Conservation (phyloP, 2,888 invertebrate genomes). For the Troides aeacus region DNA sequence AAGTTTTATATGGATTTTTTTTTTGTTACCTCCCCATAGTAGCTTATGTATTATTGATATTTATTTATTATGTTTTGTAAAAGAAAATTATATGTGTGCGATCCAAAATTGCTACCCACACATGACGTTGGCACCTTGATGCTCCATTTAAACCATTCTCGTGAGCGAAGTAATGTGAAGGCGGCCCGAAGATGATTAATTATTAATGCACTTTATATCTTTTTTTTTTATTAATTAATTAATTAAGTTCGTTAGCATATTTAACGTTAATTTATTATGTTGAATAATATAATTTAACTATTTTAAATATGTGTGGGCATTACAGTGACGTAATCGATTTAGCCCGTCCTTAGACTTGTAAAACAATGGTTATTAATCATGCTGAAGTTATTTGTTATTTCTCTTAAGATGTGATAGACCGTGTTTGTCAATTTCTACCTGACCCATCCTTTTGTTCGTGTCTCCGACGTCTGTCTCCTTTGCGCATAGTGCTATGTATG, state of each 20-base stretch:
- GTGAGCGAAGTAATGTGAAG: slow-evolving; percentile 5
- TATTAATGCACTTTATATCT: slow-evolving; percentile 4
- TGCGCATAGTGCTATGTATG: slow-evolving; percentile 32
- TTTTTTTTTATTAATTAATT: not conserved
- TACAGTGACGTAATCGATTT: slow-evolving; percentile 27
- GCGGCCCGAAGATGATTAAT: slow-evolving; percentile 8
- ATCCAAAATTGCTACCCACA: slow-evolving; percentile 25
- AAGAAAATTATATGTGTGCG: not conserved
- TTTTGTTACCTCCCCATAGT: not conserved
- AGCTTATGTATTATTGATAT: slow-evolving; percentile 1
- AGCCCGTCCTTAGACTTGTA: slow-evolving; percentile 22
- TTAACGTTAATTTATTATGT: slow-evolving; percentile 32
- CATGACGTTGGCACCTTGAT: slow-evolving; percentile 24
- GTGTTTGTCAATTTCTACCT: slow-evolving; percentile 50
- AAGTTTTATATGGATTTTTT: not conserved
- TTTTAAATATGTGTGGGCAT: slow-evolving; percentile 24
- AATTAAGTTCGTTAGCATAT: not conserved
- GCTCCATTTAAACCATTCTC: slow-evolving; percentile 23
- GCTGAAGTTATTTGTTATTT: slow-evolving; percentile 28
- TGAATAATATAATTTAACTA: slow-evolving; percentile 23
- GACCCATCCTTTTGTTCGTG: slow-evolving; percentile 48
- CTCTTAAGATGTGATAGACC: slow-evolving; percentile 34
- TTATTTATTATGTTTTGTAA: slow-evolving; percentile 17
- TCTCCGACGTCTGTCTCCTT: slow-evolving; percentile 39
- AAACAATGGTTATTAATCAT: slow-evolving; percentile 29